Percentiles rank a stretch among this genome's conserved stretches.
phyloP scores from a whole-genome alignment of 2,888 invertebrate species.

The Caprella mutica region DNA sequence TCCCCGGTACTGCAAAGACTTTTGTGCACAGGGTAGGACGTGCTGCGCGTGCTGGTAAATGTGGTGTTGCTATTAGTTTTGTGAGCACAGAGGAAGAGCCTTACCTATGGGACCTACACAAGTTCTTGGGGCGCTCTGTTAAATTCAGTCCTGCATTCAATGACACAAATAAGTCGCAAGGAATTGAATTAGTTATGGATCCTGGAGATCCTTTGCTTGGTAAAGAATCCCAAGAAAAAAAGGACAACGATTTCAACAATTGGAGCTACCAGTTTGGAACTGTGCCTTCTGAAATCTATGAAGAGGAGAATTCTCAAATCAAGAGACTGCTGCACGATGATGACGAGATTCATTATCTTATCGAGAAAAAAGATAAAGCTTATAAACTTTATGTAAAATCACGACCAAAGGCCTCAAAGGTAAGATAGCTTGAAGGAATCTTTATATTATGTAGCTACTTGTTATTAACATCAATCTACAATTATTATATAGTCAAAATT shows the following conservation, averaged over 20 bases:
- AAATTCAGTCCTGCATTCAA: conserved; percentile 29
- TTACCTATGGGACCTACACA: conserved; percentile 82
- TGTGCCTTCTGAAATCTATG: conserved; percentile 67
- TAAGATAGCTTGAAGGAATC: too few species aligned
- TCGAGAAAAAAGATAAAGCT: conserved; percentile 51
- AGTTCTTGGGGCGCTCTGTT: conserved; percentile 69
- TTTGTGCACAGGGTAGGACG: conserved; percentile 96
- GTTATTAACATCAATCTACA: too few species aligned
- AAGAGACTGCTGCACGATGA: conserved; percentile 62
- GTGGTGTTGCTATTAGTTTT: conserved; percentile 83
- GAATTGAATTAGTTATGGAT: neutral
- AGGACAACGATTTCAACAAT: conserved; percentile 40
- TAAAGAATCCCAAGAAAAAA: neutral
- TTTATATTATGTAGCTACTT: too few species aligned
- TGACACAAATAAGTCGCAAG: neutral
- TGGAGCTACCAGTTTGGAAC: conserved; percentile 60
- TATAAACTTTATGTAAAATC: conserved; percentile 82
- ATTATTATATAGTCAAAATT: too few species aligned
- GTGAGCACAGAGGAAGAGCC: conserved; percentile 82
- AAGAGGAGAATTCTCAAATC: conserved; percentile 68
- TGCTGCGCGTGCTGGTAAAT: conserved; percentile 87
- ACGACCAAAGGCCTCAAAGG: conserved; percentile 68
- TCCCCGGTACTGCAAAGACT: conserved; percentile 90
- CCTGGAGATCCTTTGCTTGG: neutral
- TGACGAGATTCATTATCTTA: conserved; percentile 40